A percentile compares a stretch with the other conserved stretches of the same genome.
phyloP scores from a whole-genome alignment of 2,888 invertebrate species.

The Agrilus biguttatus region DNA sequence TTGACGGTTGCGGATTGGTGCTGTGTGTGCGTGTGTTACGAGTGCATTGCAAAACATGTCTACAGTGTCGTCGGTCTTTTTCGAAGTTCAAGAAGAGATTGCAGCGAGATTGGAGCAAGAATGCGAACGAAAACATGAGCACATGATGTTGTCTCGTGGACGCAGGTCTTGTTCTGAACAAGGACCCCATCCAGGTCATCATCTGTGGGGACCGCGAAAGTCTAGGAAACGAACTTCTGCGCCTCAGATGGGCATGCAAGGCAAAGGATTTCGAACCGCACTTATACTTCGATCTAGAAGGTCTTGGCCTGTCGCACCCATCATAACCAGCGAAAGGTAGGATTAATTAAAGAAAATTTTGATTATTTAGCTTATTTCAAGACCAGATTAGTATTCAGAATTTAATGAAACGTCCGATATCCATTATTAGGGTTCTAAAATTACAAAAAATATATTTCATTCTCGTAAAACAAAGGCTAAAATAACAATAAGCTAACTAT shows the following conservation, averaged over 20 bases:
- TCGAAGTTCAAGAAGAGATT: constrained; percentile 28
- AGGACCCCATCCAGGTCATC: constrained; percentile 51
- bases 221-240: constrained; percentile 56
- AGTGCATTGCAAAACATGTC: background rate
- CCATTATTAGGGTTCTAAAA: no score
- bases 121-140: constrained; percentile 32
- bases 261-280: constrained; percentile 38
- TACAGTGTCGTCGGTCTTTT: constrained; percentile 18
- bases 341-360: no score
- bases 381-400: no score
- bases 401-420: no score
- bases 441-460: no score
- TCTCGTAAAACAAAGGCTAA: no score
- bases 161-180: constrained; percentile 55
- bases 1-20: no score
- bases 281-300: constrained; percentile 54
- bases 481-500: no score
- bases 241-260: constrained; percentile 49
- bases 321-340: constrained; percentile 38
- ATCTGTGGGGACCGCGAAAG: constrained; percentile 52
- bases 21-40: no score
- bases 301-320: constrained; percentile 65
- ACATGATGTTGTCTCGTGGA: constrained; percentile 35
- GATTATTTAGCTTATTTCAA: no score
- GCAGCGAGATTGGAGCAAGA: constrained; percentile 25